phyloP scores from a whole-genome alignment of 2,113 vertebrate species.

The Columba janthina region DNA sequence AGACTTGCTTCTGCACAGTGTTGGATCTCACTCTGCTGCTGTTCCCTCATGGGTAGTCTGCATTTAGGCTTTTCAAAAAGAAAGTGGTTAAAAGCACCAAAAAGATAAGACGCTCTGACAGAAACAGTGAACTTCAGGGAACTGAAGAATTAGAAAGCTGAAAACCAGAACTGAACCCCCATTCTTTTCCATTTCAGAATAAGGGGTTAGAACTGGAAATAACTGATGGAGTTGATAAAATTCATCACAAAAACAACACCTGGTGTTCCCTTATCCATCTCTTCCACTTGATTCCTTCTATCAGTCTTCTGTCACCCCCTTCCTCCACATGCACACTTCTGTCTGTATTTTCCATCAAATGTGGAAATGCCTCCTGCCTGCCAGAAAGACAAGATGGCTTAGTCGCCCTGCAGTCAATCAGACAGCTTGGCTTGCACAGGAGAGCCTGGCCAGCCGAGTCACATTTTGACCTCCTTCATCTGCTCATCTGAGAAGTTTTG shows the following conservation, averaged over 20 bases:
- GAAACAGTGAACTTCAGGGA: not conserved
- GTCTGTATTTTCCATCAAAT: slow-evolving; percentile 55
- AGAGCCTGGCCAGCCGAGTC: slow-evolving; percentile 79
- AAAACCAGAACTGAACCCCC: not conserved
- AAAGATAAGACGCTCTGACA: not conserved
- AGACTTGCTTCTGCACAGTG: accelerated
- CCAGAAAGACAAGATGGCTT: slow-evolving; percentile 82
- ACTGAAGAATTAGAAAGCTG: not conserved
- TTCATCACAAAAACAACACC: not conserved
- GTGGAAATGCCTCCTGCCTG: slow-evolving; percentile 79
- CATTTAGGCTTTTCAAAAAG: not conserved
- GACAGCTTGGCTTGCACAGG: slow-evolving; percentile 78
- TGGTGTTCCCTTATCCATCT: not conserved
- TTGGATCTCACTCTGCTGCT: accelerated
- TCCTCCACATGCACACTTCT: not conserved
- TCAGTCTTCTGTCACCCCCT: not conserved
- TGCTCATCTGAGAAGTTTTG: slow-evolving; percentile 79
- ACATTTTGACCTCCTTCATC: slow-evolving; percentile 76
- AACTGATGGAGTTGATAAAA: not conserved
- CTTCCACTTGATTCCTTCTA: not conserved
- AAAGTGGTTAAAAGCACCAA: not conserved
- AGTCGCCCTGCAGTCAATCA: slow-evolving; percentile 79
- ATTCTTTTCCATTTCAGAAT: not conserved
- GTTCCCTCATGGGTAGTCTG: accelerated
- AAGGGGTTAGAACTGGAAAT: not conserved